Conservation (phyloP, 2,888 invertebrate genomes). For the Papilio demoleus region DNA sequence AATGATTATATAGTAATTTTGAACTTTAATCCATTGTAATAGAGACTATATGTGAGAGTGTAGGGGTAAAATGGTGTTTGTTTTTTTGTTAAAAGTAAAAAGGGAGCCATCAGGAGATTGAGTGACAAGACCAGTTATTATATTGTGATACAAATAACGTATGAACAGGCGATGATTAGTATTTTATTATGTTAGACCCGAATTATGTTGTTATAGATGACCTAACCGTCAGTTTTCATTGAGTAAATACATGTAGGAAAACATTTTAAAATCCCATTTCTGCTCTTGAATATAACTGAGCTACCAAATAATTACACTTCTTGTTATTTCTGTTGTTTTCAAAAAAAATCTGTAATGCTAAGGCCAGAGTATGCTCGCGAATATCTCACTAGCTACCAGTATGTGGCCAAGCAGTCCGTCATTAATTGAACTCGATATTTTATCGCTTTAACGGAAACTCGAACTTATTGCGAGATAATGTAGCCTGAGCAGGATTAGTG, state of each 20-base stretch:
- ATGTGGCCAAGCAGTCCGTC: no score
- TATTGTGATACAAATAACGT: constrained; percentile 72
- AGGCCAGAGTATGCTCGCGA: no score
- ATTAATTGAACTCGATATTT: no score
- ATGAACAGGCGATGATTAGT: constrained; percentile 72
- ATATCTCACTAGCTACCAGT: no score
- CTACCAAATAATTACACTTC: no score
- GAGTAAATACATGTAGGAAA: neutral
- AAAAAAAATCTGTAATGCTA: no score
- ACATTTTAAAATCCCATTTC: neutral
- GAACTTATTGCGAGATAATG: no score
- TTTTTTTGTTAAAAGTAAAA: constrained; percentile 39
- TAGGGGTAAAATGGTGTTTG: constrained; percentile 8
- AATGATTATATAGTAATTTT: neutral
- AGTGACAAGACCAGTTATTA: constrained; percentile 74
- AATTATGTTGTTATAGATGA: constrained; percentile 47
- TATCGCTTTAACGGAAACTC: no score
- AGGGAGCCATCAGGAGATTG: constrained; percentile 58
- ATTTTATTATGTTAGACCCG: constrained; percentile 59
- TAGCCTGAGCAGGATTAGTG: no score
- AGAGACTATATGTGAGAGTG: neutral
- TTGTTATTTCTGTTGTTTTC: no score
- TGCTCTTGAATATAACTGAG: no score
- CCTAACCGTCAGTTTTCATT: neutral
- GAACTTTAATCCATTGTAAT: constrained; percentile 19